Percentiles rank a stretch among this genome's conserved stretches.
Conservation (phyloP, 35 echinoderm and acorn worm species). For the Ptychodera flava region DNA sequence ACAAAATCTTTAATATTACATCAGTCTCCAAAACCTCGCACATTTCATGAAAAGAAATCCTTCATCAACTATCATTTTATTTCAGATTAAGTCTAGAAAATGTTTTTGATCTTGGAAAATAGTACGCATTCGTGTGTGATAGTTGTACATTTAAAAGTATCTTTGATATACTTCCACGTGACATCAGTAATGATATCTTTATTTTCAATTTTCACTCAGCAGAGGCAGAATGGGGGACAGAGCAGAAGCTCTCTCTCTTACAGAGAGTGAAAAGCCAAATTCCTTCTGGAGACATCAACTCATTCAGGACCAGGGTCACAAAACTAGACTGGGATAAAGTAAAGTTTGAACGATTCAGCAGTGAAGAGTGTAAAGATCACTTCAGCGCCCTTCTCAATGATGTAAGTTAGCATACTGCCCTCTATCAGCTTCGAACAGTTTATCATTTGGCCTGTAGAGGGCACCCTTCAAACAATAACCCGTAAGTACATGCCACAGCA, state of each 20-base stretch:
- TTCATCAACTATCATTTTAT: no score
- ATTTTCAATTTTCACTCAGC: no score
- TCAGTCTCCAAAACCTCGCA: background rate
- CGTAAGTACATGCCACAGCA: no score
- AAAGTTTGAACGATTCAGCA: conserved; percentile 34
- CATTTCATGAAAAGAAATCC: no score
- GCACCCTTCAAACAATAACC: no score
- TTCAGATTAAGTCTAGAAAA: no score
- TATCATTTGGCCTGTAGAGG: no score
- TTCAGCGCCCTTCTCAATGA: conserved; percentile 68
- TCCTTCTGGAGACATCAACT: conserved; percentile 71
- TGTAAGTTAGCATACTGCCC: conserved; percentile 33
- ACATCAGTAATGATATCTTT: no score
- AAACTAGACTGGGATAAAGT: conserved; percentile 84
- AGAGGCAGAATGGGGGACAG: conserved; percentile 54
- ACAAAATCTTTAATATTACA: background rate
- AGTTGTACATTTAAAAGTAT: no score
- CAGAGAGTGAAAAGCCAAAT: conserved; percentile 45
- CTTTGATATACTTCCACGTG: no score
- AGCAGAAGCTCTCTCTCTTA: conserved; percentile 49
- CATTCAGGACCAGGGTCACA: conserved; percentile 62
- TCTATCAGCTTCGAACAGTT: background rate
- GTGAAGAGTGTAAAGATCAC: conserved; percentile 62
- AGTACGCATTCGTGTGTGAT: no score
- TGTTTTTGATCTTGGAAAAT: no score